These are phyloP conservation scores for Magallana gigas DNA, from an alignment of 1,140 invertebrate species.

Conservation along the genomic window DNA sequence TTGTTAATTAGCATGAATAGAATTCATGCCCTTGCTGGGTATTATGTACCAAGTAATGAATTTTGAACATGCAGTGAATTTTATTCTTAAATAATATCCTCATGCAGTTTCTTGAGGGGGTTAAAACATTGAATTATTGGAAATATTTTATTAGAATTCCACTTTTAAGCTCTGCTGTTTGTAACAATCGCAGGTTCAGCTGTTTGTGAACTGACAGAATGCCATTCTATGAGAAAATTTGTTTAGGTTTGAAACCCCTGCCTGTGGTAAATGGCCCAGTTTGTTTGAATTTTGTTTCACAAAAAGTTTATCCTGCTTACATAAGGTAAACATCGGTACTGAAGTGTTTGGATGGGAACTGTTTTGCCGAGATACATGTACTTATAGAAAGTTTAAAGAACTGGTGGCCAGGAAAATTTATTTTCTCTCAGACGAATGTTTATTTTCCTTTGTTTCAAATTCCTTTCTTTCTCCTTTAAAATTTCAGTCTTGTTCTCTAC, in stretches of 20 bases:
- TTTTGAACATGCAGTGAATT: no score
- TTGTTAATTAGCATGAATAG: no score
- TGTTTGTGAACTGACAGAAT: neutral
- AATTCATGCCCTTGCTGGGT: no score
- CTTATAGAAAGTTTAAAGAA: constrained; percentile 3
- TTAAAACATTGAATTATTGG: no score
- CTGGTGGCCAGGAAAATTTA: neutral
- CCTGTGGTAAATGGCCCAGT: constrained; percentile 18
- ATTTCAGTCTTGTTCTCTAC: no score
- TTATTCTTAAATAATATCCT: no score
- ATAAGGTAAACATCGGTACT: neutral
- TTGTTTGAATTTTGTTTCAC: constrained; percentile 21
- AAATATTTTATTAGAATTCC: no score
- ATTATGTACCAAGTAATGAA: no score
- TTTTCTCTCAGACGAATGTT: neutral
- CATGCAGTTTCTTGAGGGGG: no score
- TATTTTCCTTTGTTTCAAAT: neutral
- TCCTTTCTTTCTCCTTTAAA: neutral
- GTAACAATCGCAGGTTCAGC: neutral
- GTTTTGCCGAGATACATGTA: constrained; percentile 31
- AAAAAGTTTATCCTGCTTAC: constrained; percentile 26
- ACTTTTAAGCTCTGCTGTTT: neutral
- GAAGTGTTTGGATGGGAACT: neutral
- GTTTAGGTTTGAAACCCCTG: neutral
- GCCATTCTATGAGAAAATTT: neutral